These are phyloP conservation scores for Gila orcuttii DNA, from an alignment of 2,113 vertebrate genomes.

Conservation along the genomic window DNA sequence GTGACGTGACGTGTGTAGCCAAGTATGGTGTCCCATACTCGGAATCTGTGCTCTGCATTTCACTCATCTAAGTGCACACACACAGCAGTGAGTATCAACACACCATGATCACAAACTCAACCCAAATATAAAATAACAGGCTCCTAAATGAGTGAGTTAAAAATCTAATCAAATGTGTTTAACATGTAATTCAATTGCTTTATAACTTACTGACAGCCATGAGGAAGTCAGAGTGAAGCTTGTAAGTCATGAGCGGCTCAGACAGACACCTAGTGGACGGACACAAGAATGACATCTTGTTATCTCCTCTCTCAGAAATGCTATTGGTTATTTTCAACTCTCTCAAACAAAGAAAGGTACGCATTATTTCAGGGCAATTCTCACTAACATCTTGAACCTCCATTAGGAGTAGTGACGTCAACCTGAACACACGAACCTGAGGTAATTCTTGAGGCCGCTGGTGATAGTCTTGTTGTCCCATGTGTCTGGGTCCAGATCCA, in stretches of 20 bases:
- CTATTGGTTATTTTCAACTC: neutral
- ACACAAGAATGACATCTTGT: constrained; percentile 20
- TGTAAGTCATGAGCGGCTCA: constrained; percentile 95
- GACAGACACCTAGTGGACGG: constrained; percentile 83
- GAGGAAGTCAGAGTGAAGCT: constrained; percentile 95
- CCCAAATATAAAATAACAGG: neutral
- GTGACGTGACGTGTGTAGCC: too few species aligned
- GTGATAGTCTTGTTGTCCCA: constrained; percentile 99
- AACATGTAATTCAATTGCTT: neutral
- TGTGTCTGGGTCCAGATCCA: constrained; percentile 91
- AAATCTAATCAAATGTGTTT: neutral
- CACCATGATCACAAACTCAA: constrained; percentile 19
- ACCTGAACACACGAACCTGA: constrained; percentile 83
- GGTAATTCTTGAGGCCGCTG: constrained; percentile 97
- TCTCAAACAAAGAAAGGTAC: neutral
- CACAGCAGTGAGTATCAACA: neutral
- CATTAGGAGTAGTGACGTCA: neutral
- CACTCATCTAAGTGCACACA: too few species aligned
- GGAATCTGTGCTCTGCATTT: too few species aligned
- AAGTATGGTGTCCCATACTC: too few species aligned
- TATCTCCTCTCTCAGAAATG: neutral
- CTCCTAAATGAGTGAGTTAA: neutral
- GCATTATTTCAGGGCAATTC: neutral
- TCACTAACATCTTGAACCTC: neutral
- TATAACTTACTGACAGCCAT: constrained; percentile 91